Evolutionary conservation across 2,888 invertebrate species (phyloP).

Genomic region (Coleophora flavipennella): DNA sequence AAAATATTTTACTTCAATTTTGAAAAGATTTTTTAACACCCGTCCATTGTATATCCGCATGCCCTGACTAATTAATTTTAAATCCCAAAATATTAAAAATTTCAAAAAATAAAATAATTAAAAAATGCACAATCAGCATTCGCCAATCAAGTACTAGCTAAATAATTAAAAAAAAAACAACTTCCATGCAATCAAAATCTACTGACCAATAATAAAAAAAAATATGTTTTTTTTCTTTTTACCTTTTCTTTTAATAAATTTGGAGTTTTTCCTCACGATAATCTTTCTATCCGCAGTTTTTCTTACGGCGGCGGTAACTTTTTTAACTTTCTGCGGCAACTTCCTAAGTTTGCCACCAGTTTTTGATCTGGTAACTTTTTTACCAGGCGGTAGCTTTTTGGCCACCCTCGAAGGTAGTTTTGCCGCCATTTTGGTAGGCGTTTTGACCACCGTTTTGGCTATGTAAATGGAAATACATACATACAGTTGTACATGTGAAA

Average conservation of each 20-base stretch:
- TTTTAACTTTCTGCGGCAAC: conserved; percentile 25
- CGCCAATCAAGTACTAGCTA: background rate
- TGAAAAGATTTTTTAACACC: no score
- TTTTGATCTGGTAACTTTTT: conserved; percentile 6
- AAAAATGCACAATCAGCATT: background rate
- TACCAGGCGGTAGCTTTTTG: conserved; percentile 15
- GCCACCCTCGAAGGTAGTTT: conserved; percentile 13
- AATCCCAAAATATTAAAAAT: no score
- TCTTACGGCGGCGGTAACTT: background rate
- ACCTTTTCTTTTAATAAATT: conserved; percentile 58
- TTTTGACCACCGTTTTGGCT: conserved; percentile 4
- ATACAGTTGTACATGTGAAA: background rate
- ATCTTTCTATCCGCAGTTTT: conserved; percentile 21
- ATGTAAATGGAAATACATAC: conserved; percentile 1
- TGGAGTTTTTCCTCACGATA: conserved; percentile 41
- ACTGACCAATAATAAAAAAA: background rate
- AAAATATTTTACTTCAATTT: no score
- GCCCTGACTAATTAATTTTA: no score
- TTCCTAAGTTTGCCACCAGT: conserved; percentile 17
- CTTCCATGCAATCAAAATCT: conserved; percentile 17
- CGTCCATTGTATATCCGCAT: no score
- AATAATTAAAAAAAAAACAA: conserved; percentile 5
- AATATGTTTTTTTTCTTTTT: conserved; percentile 20
- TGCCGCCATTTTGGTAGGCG: background rate
- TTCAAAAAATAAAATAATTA: no score